Evolutionary conservation across 1,140 invertebrate species (phyloP).

Genomic region (Oreohelix idahoensis): DNA sequence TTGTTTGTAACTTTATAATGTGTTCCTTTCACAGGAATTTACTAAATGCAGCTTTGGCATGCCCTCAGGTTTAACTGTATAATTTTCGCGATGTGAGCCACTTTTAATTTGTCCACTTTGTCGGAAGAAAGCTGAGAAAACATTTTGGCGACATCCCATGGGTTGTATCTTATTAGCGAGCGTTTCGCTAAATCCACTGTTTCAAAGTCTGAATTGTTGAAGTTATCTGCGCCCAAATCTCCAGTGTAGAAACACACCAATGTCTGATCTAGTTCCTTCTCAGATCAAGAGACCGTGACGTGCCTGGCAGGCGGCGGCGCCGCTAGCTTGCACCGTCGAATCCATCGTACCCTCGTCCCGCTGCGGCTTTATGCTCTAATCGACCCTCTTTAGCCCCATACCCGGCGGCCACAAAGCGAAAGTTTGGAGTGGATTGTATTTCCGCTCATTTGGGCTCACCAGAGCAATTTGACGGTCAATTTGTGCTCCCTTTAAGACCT

Average conservation of each 20-base stretch:
- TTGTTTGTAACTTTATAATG: too few species aligned
- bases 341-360: neutral
- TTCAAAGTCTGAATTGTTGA: neutral
- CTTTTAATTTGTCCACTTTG: neutral
- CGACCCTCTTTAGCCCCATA: neutral
- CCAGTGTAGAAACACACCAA: neutral
- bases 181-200: neutral
- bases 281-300: slow-evolving; percentile 24
- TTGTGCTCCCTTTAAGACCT: slow-evolving; percentile 15
- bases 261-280: neutral
- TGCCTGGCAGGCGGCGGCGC: slow-evolving; percentile 26
- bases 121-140: neutral
- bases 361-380: slow-evolving; percentile 16
- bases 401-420: slow-evolving; percentile 13
- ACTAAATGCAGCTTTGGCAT: too few species aligned
- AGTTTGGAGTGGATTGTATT: slow-evolving; percentile 36
- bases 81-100: neutral
- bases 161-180: neutral
- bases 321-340: neutral
- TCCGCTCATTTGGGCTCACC: slow-evolving; percentile 33
- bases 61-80: neutral
- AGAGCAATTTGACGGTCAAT: slow-evolving; percentile 41
- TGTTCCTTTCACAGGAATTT: too few species aligned
- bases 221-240: neutral
- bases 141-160: neutral